A percentile compares a stretch with the other conserved stretches of the same genome.
Evolutionary conservation across 2,797 vertebrate species (phyloP).

Genomic region (Neopelma chrysocephalum): DNA sequence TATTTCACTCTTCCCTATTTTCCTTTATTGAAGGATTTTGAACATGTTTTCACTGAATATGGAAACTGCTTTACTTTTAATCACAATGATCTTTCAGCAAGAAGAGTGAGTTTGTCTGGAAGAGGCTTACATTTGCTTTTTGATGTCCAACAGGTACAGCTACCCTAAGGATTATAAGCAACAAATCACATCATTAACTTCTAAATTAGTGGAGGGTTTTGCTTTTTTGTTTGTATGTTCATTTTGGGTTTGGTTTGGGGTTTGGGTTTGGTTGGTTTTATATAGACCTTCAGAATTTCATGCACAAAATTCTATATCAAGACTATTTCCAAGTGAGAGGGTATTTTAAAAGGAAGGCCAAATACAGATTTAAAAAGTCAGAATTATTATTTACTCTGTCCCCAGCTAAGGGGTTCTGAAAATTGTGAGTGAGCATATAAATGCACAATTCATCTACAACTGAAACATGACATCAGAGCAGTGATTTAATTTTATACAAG

Average conservation of each 20-base stretch:
- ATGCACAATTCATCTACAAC: neutral
- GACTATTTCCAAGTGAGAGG: neutral
- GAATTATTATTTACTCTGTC: neutral
- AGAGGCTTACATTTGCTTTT: slow-evolving; percentile 78
- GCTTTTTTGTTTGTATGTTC: neutral
- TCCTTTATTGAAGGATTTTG: slow-evolving; percentile 74
- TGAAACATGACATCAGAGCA: neutral
- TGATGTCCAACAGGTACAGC: slow-evolving; percentile 76
- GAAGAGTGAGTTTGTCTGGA: slow-evolving; percentile 76
- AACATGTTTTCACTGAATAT: slow-evolving; percentile 80
- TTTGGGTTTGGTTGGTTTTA: neutral
- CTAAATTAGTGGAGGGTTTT: neutral
- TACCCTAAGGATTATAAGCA: neutral
- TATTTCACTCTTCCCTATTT: slow-evolving; percentile 27
- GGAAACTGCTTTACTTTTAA: slow-evolving; percentile 83
- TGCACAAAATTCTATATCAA: neutral
- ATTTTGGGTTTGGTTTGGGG: neutral
- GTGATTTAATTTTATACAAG: neutral
- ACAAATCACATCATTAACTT: neutral
- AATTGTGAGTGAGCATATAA: neutral
- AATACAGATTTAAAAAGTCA: neutral
- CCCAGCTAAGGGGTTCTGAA: neutral
- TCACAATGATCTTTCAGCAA: slow-evolving; percentile 56
- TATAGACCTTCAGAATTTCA: neutral
- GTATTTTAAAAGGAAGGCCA: neutral